A percentile compares a stretch with the other conserved stretches of the same genome.
phyloP scores from a whole-genome alignment of 2,113 vertebrate species.

The Pantherophis guttatus region DNA sequence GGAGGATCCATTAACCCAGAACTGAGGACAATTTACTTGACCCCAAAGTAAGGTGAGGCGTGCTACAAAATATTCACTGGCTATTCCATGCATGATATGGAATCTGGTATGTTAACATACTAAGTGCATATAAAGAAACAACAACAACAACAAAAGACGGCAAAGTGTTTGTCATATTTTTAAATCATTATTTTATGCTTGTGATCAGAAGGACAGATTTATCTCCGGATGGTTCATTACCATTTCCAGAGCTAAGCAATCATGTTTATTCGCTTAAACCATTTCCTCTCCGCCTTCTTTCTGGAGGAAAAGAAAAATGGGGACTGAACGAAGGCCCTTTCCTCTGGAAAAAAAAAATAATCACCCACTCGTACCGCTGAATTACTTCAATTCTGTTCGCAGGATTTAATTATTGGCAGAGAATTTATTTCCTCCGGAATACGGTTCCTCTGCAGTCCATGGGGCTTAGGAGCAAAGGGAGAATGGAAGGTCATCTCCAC shows the following conservation, averaged over 20 bases:
- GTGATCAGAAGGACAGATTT: slow-evolving; percentile 39
- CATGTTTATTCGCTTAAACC: background rate
- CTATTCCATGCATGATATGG: background rate
- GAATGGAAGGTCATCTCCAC: background rate
- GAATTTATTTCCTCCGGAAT: background rate
- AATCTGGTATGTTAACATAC: background rate
- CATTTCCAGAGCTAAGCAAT: slow-evolving; percentile 19
- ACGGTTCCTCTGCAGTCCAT: background rate
- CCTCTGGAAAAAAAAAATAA: slow-evolving; percentile 3
- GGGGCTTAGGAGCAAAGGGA: background rate
- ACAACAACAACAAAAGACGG: background rate
- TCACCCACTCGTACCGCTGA: background rate
- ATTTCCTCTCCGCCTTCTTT: background rate
- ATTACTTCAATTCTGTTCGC: background rate
- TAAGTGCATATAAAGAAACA: background rate
- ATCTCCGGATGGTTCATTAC: slow-evolving; percentile 19
- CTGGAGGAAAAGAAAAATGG: background rate
- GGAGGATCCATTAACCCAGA: background rate
- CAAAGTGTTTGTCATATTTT: background rate
- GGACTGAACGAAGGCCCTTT: slow-evolving; percentile 23
- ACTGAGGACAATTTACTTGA: background rate
- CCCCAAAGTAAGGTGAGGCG: background rate
- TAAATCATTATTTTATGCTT: slow-evolving; percentile 28
- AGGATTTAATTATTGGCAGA: background rate
- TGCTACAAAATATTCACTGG: background rate